Evolutionary conservation across 2,113 vertebrate genomes (phyloP), one percentile per base, ranked within the genome.

Genomic region (Porphyrio hochstetteri): DNA sequence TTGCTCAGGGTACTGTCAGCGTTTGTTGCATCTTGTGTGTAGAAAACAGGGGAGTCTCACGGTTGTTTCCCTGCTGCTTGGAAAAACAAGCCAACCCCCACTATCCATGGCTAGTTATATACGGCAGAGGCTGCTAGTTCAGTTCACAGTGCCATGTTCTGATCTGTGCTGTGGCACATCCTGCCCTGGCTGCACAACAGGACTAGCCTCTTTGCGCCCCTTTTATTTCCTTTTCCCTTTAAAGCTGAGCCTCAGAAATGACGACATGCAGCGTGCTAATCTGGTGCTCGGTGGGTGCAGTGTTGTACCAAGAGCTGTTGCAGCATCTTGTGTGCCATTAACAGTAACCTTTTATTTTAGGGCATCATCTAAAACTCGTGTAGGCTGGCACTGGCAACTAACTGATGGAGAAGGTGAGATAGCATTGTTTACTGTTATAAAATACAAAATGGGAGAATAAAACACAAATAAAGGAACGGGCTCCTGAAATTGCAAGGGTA

Each of bases 271-370:
- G 60, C 36, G 31, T 17, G 29, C 36, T 74, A 63, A 71, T 28
- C 28, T 3, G 21, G 9, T 15, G 15, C 48, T 28, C 20, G 11
- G 31, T 20, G n/a, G 67, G 31, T 2, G 0, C 0, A 10, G 27
- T 53, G 31, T 61, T 83, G 31, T 5, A 55, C 17, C 38, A 75
- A 57, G 12, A 17, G 33, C 16, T 5, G 16, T 6, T 77, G 59
- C 27, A 68, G 12, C 38, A 61, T 31, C 67, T 64, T 28, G 36
- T 60, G 5, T 67, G 59, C 19, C 11, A 29, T 53, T 83, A 80
- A 28, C 10, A 14, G 24, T 28, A 28, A 33, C 40, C 18, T 77
- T 85, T 57, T 52, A 7, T 10, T 31, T 10, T 31, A 71, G 12
- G 77, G 44, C 82, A 28, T 53, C n/a, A 16, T 29, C 44, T 78